Evolutionary conservation across 1,140 invertebrate species (phyloP), one percentile per base, ranked within the genome.

Genomic region (Eulimnadia texana): DNA sequence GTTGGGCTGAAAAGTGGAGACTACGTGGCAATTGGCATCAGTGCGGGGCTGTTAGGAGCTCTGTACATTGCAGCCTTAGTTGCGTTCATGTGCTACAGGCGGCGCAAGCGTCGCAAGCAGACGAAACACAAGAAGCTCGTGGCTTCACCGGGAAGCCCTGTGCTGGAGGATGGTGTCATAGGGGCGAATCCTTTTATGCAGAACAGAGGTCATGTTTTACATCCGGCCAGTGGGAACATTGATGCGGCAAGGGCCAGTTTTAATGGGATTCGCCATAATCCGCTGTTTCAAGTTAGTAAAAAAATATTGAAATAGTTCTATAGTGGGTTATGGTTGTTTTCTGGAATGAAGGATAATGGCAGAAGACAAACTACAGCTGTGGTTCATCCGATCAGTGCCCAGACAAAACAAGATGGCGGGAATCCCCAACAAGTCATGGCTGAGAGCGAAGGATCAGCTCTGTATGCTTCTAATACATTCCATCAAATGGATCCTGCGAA

Each of bases 1-100:
- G 33, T 42, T 80, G 6, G 69, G 64, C 66, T 67, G 24, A 63
- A 56, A 23, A 63, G 66, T 22, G 78, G 80, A 1, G 86, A 90
- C 70, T 89, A 88, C 65, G 78, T 88, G 0, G 85, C 86, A 0
- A 88, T 92, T 51, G 88, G 84, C 11, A 77, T 89, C 10, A 86
- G 85, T 64, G 85, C 86, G 1, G 74, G 89, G 29, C 74, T 90
- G 1, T 73, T 92, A 3, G 87, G 86, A 0, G 73, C 91, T 13
- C 85, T 89, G 64, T 92, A 91, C 67, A 81, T 90, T 2, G 82
- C 85, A 0, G 88, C 86, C 13, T 82, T 91, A 3, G 83, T 88
- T 22, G 74, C 90, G 0, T 91, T 88, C 68, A 70, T 92, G 13
- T 51, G 60, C 56, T 59, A 66, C 63, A 62, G 66, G 47, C 55